Evolutionary conservation across 2,888 invertebrate genomes (phyloP).

Genomic region (Drosophila acutilabella): DNA sequence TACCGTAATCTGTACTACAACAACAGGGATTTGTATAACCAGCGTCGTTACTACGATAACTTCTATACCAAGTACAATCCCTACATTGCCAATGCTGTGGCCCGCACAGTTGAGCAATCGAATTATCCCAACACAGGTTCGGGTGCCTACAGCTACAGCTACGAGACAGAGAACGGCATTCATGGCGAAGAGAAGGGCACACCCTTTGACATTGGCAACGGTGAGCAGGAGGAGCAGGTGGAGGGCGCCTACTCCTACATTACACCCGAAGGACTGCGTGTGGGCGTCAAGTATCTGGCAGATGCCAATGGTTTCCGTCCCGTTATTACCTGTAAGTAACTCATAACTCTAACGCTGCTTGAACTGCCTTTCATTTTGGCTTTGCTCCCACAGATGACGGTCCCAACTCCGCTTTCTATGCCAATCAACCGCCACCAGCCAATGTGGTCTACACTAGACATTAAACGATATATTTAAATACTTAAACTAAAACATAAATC

Average conservation of each 20-base stretch:
- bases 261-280: slow-evolving; percentile 81
- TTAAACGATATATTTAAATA: slow-evolving; percentile 23
- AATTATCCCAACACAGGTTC: slow-evolving; percentile 59
- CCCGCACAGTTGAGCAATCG: slow-evolving; percentile 71
- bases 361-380: background rate
- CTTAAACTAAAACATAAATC: background rate
- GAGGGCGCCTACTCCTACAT: slow-evolving; percentile 82
- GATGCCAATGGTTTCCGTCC: slow-evolving; percentile 83
- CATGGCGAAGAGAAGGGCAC: slow-evolving; percentile 78
- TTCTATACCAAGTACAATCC: slow-evolving; percentile 77
- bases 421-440: slow-evolving; percentile 67
- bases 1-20: slow-evolving; percentile 70
- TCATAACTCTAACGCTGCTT: too few relatives aligned
- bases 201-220: slow-evolving; percentile 56
- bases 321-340: slow-evolving; percentile 78
- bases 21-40: slow-evolving; percentile 73
- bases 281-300: slow-evolving; percentile 78
- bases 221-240: slow-evolving; percentile 70
- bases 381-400: slow-evolving; percentile 73
- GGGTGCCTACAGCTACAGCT: slow-evolving; percentile 76
- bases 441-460: slow-evolving; percentile 67
- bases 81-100: slow-evolving; percentile 62
- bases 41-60: slow-evolving; percentile 75
- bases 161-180: slow-evolving; percentile 83
- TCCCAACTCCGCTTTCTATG: slow-evolving; percentile 67